A percentile compares a stretch with the other conserved stretches of the same genome.
Evolutionary conservation across 37 sponge, comb jelly and placozoan genomes (phyloP).

Genomic region (Ianthella basta): DNA sequence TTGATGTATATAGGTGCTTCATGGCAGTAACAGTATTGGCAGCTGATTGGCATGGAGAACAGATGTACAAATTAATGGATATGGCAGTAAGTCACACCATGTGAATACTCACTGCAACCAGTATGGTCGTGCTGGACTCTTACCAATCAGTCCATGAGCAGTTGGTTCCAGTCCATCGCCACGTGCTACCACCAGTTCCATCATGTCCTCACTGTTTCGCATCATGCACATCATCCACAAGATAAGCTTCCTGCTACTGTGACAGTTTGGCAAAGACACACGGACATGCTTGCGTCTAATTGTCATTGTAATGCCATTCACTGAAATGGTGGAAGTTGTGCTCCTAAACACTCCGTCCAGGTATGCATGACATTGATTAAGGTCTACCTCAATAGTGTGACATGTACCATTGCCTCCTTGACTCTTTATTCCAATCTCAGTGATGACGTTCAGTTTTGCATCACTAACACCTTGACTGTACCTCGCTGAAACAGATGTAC

Average conservation of each 20-base stretch:
- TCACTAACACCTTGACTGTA: neutral
- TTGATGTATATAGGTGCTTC: neutral
- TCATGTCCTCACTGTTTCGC: constrained; percentile 18
- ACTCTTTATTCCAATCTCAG: constrained; percentile 5
- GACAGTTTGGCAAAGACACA: constrained; percentile 36
- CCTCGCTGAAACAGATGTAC: neutral
- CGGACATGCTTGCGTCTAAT: neutral
- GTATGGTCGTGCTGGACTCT: too few species aligned
- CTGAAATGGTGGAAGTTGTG: too few species aligned
- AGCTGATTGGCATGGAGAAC: too few species aligned
- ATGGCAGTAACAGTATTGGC: too few species aligned
- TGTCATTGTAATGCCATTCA: neutral
- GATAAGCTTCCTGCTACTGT: constrained; percentile 1
- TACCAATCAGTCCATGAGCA: constrained; percentile 36
- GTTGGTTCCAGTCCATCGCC: constrained; percentile 11
- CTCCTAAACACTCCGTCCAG: neutral
- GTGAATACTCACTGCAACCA: too few species aligned
- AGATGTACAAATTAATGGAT: too few species aligned
- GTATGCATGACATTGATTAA: neutral
- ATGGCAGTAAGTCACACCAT: too few species aligned
- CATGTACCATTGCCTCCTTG: constrained; percentile 5
- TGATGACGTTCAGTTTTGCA: neutral
- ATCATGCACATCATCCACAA: constrained; percentile 20
- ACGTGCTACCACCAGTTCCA: constrained; percentile 15
- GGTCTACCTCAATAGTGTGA: constrained; percentile 7